Evolutionary conservation across 2,888 invertebrate genomes (phyloP).

Genomic region (Stictocephala bisonia): DNA sequence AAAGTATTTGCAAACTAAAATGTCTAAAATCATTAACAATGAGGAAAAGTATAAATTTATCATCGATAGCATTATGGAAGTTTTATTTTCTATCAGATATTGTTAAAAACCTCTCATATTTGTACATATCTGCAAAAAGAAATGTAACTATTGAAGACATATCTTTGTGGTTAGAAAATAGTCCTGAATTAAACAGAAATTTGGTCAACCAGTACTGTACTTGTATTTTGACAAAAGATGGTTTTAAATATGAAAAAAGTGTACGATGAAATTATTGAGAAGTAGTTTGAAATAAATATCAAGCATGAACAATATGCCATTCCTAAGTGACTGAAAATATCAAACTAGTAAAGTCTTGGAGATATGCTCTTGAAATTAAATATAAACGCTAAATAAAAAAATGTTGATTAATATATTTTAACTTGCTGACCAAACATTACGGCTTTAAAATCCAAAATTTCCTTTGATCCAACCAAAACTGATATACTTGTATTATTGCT

Average conservation of each 20-base stretch:
- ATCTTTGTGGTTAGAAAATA: slow-evolving; percentile 6
- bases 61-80: background rate
- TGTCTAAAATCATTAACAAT: slow-evolving; percentile 36
- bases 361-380: no score
- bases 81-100: slow-evolving; percentile 32
- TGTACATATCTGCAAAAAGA: slow-evolving; percentile 41
- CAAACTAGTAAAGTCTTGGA: no score
- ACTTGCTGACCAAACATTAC: no score
- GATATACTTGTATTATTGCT: no score
- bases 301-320: no score
- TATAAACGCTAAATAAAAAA: no score
- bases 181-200: background rate
- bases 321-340: no score
- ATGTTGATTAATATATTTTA: no score
- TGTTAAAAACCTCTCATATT: slow-evolving; percentile 4
- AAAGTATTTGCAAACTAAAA: slow-evolving; percentile 7
- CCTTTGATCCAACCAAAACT: no score
- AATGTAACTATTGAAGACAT: slow-evolving; percentile 5
- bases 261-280: no score
- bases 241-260: slow-evolving; percentile 28
- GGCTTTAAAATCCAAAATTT: no score
- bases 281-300: no score
- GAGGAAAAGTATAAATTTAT: slow-evolving; percentile 11
- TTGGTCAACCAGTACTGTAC: slow-evolving; percentile 25
- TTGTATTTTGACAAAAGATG: slow-evolving; percentile 31